A percentile compares a stretch with the other conserved stretches of the same genome.
phyloP scores from a whole-genome alignment of 2,113 vertebrate genomes.

The Centrocercus urophasianus region DNA sequence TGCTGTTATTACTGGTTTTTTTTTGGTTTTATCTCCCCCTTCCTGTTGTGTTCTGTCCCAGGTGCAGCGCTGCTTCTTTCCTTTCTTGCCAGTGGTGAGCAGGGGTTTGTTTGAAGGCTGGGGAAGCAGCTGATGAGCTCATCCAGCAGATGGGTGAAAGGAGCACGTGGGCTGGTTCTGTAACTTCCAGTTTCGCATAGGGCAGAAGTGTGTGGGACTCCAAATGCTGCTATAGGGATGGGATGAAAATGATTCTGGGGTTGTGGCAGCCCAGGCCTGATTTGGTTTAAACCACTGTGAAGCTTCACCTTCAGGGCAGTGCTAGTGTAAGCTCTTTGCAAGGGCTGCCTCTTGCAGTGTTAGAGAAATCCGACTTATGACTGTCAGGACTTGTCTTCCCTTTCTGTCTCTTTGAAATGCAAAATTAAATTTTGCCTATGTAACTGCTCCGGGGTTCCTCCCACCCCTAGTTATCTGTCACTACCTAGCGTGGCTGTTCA shows the following conservation, averaged over 20 bases:
- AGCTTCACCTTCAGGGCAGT: background rate
- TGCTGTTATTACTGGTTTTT: background rate
- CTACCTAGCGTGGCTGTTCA: background rate
- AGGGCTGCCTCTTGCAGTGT: background rate
- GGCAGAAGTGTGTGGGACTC: too few species aligned
- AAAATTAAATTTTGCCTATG: background rate
- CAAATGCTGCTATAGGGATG: background rate
- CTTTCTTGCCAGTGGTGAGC: background rate
- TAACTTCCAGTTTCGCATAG: background rate
- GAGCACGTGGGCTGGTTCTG: background rate
- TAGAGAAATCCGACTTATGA: background rate
- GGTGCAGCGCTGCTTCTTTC: background rate
- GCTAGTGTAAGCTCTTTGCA: background rate
- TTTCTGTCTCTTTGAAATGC: background rate
- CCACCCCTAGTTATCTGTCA: background rate
- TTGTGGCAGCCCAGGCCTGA: background rate
- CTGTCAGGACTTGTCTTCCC: background rate
- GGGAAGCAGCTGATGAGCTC: background rate
- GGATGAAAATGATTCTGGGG: background rate
- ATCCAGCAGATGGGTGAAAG: background rate
- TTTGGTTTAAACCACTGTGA: background rate
- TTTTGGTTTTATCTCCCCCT: accelerated
- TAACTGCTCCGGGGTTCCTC: background rate
- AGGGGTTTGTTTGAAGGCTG: background rate
- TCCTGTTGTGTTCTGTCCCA: background rate